phyloP scores from a whole-genome alignment of 53 echinoderm and acorn worm species.

The Glandiceps talaboti region DNA sequence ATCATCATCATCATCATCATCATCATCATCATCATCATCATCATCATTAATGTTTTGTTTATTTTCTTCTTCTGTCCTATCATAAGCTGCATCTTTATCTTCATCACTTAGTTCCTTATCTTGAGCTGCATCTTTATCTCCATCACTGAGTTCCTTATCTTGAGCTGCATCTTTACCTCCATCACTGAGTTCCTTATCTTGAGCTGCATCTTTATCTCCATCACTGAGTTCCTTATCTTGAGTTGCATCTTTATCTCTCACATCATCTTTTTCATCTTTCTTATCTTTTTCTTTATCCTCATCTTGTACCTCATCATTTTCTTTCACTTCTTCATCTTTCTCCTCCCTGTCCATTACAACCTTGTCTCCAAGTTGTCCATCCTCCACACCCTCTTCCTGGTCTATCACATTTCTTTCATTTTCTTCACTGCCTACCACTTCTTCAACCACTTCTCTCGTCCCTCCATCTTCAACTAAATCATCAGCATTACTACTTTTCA shows the following conservation, averaged over 20 bases:
- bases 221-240: neutral
- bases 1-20: neutral
- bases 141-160: neutral
- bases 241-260: neutral
- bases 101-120: neutral
- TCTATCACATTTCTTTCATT: neutral
- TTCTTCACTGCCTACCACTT: neutral
- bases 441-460: neutral
- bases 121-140: neutral
- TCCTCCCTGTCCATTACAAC: neutral
- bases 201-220: neutral
- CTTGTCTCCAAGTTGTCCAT: neutral
- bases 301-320: neutral
- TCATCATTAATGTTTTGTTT: neutral
- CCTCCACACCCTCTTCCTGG: neutral
- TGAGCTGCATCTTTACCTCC: neutral
- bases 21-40: neutral
- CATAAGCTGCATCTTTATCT: neutral
- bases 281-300: neutral
- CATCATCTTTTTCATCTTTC: neutral
- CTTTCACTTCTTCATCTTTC: neutral
- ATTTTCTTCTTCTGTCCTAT: neutral
- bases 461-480: neutral
- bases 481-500: neutral
- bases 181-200: neutral